Percentiles rank a stretch among this genome's conserved stretches.
phyloP scores from a whole-genome alignment of 2,888 invertebrate genomes.

The Tuta absoluta region DNA sequence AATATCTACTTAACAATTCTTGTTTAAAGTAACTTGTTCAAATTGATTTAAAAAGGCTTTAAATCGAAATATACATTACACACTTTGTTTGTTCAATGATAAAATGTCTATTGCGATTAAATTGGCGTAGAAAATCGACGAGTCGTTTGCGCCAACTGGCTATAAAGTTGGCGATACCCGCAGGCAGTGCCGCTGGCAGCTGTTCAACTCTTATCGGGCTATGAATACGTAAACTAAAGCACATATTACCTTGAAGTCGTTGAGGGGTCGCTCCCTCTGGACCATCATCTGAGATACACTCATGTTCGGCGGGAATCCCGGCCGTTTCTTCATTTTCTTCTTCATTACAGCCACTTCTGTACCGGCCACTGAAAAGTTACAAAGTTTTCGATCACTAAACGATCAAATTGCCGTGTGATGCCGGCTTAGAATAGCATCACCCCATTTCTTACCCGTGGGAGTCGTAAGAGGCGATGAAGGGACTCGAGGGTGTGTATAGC shows the following conservation, averaged over 20 bases:
- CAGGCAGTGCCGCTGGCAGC: constrained; percentile 53
- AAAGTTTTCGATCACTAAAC: neutral
- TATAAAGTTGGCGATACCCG: constrained; percentile 38
- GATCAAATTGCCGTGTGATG: too few relatives aligned
- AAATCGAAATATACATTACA: too few relatives aligned
- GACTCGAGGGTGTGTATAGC: too few relatives aligned
- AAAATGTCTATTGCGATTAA: neutral
- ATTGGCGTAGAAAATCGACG: neutral
- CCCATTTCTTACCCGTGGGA: too few relatives aligned
- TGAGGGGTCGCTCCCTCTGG: constrained; percentile 82
- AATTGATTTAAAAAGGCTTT: neutral
- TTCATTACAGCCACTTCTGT: constrained; percentile 74
- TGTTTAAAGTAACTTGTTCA: neutral
- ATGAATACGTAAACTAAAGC: constrained; percentile 54
- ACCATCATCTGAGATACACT: constrained; percentile 85
- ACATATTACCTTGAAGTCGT: constrained; percentile 70
- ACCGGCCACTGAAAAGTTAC: constrained; percentile 52
- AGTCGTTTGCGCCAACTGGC: constrained; percentile 21
- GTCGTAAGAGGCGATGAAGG: too few relatives aligned
- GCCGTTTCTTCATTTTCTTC: constrained; percentile 84
- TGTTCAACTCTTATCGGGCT: constrained; percentile 61
- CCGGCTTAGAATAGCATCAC: too few relatives aligned
- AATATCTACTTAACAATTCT: neutral
- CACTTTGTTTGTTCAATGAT: too few relatives aligned
- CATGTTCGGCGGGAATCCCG: constrained; percentile 81